Conservation (phyloP, 2,113 vertebrate species). For the Sphyrna mokarran region DNA sequence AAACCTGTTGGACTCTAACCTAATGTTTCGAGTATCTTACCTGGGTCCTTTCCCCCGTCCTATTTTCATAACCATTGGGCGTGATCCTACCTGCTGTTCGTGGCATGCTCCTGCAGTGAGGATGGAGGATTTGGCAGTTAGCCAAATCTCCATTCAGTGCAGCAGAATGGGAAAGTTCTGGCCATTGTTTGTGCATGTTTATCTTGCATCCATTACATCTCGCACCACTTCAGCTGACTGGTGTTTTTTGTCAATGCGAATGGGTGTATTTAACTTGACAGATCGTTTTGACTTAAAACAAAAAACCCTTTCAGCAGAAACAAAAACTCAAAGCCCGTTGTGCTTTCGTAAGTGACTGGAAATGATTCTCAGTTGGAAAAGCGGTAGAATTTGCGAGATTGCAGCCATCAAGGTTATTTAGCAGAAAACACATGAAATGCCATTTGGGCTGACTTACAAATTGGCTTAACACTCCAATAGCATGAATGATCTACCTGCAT, state of each 20-base stretch:
- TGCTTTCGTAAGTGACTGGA: not conserved
- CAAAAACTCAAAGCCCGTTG: not conserved
- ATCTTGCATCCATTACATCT: not conserved
- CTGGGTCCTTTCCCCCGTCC: too few species aligned
- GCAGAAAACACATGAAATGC: not conserved
- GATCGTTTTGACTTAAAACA: slow-evolving; percentile 24
- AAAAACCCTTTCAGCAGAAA: not conserved
- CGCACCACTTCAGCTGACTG: not conserved
- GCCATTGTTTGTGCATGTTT: not conserved
- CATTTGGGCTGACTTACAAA: not conserved
- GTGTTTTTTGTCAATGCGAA: not conserved
- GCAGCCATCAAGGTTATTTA: slow-evolving; percentile 13
- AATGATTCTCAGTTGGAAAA: slow-evolving; percentile 31
- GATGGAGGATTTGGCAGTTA: too few species aligned
- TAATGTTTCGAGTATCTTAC: too few species aligned
- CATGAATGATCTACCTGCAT: not conserved
- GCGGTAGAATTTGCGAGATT: not conserved
- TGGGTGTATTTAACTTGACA: not conserved
- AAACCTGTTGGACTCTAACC: too few species aligned
- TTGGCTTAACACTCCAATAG: not conserved
- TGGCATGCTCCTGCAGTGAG: too few species aligned
- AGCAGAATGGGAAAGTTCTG: too few species aligned
- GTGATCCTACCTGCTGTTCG: too few species aligned
- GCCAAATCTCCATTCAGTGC: too few species aligned
- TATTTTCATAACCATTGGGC: too few species aligned